Evolutionary conservation across 2,797 vertebrate species (phyloP).

Genomic region (Pangasius mekongensis): DNA sequence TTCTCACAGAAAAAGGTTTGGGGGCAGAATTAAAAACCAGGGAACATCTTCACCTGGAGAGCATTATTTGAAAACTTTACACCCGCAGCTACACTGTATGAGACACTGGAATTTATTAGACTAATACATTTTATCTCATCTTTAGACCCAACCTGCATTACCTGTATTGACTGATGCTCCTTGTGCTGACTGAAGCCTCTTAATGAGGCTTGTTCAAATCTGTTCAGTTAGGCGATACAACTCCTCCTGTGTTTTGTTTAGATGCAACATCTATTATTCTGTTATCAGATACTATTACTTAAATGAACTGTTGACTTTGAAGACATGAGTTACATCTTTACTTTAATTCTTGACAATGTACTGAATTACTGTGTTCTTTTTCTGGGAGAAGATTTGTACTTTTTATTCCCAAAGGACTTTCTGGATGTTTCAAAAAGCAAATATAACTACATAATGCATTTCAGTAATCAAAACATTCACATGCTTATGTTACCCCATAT

Average conservation of each 20-base stretch:
- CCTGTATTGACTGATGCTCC: neutral
- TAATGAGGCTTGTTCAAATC: neutral
- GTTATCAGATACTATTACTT: neutral
- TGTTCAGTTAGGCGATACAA: neutral
- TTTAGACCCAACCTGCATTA: constrained; percentile 27
- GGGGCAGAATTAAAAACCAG: constrained; percentile 4
- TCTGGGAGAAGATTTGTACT: neutral
- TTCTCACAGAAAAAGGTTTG: constrained; percentile 11
- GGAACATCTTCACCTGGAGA: neutral
- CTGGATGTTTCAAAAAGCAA: neutral
- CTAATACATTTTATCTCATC: constrained; percentile 14
- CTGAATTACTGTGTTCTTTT: neutral
- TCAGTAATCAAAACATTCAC: constrained; percentile 17
- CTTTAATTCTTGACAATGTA: no score
- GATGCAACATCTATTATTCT: neutral
- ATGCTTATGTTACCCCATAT: constrained; percentile 22
- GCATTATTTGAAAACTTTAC: neutral
- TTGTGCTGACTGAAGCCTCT: neutral
- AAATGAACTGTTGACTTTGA: neutral
- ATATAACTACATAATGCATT: constrained; percentile 15
- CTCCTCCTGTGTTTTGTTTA: neutral
- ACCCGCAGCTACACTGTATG: constrained; percentile 3
- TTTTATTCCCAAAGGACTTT: neutral
- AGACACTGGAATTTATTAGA: constrained; percentile 29
- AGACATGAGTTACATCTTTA: neutral